These are phyloP conservation scores for Pogonognathellus flavescens DNA, from an alignment of 1,140 invertebrate species.

Conservation along the genomic window DNA sequence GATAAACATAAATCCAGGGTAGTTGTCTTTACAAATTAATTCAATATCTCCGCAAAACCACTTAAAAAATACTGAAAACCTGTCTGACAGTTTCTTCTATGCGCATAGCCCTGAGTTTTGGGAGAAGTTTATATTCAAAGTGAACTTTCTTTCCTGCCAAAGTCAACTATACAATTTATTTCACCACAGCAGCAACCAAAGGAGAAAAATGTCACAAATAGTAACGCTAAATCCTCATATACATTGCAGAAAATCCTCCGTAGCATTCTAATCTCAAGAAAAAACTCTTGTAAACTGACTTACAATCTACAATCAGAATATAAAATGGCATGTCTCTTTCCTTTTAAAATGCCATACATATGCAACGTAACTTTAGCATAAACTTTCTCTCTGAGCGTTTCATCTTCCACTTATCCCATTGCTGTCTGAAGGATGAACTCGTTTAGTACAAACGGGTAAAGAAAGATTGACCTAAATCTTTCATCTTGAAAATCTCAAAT, in stretches of 20 bases:
- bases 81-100: background rate
- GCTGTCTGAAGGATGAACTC: constrained; percentile 32
- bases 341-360: constrained; percentile 24
- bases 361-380: constrained; percentile 16
- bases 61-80: constrained; percentile 7
- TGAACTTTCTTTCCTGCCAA: background rate
- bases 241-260: constrained; percentile 3
- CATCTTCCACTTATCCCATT: constrained; percentile 24
- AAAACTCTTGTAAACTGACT: constrained; percentile 17
- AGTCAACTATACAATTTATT: background rate
- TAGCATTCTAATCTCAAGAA: constrained; percentile 22
- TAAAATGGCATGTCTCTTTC: constrained; percentile 9
- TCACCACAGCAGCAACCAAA: constrained; percentile 5
- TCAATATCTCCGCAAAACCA: background rate
- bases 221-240: background rate
- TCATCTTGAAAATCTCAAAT: constrained; percentile 36
- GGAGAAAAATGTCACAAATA: constrained; percentile 12
- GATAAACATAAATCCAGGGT: background rate
- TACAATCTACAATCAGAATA: constrained; percentile 37
- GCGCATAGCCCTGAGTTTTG: background rate
- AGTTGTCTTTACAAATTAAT: constrained; percentile 3
- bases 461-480: constrained; percentile 46
- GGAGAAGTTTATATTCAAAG: background rate
- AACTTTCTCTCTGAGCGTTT: constrained; percentile 30
- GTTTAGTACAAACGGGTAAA: constrained; percentile 16